Evolutionary conservation across 1,140 invertebrate genomes (phyloP).

Genomic region (Drosophila eugracilis): DNA sequence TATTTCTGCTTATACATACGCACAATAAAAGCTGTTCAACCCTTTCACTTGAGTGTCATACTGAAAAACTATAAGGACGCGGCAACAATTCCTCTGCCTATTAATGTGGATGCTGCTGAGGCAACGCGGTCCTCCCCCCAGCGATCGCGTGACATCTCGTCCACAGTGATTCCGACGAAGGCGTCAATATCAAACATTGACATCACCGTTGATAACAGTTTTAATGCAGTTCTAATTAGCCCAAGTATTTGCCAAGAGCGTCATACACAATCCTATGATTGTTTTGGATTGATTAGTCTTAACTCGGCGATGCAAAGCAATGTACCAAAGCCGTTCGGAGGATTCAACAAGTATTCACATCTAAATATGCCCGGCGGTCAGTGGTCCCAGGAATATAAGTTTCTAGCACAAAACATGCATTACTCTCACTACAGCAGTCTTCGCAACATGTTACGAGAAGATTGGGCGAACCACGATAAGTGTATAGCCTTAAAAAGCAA

Average conservation of each 20-base stretch:
- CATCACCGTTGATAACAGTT: constrained; percentile 66
- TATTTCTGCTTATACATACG: background rate
- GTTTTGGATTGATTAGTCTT: constrained; percentile 88
- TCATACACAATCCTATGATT: constrained; percentile 89
- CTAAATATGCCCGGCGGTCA: constrained; percentile 91
- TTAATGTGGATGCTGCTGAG: constrained; percentile 87
- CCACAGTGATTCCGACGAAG: constrained; percentile 86
- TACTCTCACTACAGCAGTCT: constrained; percentile 87
- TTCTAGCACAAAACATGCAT: constrained; percentile 88
- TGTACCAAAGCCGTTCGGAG: constrained; percentile 89
- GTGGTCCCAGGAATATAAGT: constrained; percentile 89
- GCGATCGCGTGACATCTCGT: constrained; percentile 87
- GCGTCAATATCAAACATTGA: constrained; percentile 65
- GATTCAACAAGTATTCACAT: constrained; percentile 87
- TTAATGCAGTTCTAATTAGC: background rate
- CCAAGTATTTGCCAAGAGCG: constrained; percentile 82
- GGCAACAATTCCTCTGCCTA: constrained; percentile 82
- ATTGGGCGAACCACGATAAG: constrained; percentile 71
- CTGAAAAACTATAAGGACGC: constrained; percentile 47
- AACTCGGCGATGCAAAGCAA: constrained; percentile 90
- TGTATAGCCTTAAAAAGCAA: constrained; percentile 33
- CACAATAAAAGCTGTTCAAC: constrained; percentile 44
- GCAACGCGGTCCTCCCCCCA: constrained; percentile 88
- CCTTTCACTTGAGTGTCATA: constrained; percentile 33
- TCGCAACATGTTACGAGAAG: constrained; percentile 69